Evolutionary conservation across 1,140 invertebrate genomes (phyloP), one percentile per base, ranked within the genome.

Genomic region (Caenorhabditis tropicalis): DNA sequence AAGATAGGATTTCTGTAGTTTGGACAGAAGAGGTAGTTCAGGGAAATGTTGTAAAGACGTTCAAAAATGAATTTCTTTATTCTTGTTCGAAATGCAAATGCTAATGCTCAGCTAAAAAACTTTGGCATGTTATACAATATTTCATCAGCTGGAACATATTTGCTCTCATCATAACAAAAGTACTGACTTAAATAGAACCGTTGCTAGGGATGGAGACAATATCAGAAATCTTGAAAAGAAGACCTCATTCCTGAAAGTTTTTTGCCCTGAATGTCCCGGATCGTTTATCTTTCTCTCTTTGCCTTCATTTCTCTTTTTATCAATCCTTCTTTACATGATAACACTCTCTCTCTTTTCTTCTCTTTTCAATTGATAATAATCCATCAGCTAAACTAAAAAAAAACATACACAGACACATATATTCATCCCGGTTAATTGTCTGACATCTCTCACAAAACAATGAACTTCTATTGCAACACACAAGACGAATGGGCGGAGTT

Each of bases 401-500:
- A 70, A 70, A 70, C 31, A 70, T 24, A 65, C 19, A 70, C 31
- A 70, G 43, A 46, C 43, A 46, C 43, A 46, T 46, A 46, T 9
- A 46, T 12, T 46, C 10, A 10, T 46, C 19, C 27, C 10, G 39
- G 60, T 70, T n/a, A 70, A 27, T 51, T 36, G 60, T 70, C 29
- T 31, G 19, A 36, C 16, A 12, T n/a, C 60, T 70, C 60, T n/a
- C 60, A 70, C 60, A 36, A 33, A 39, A 43, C 36, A 74, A 74
- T 74, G 65, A 33, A 74, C 65, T 74, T 43, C 43, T 74, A 43
- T 74, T 74, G 65, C 65, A 74, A 74, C 65, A 74, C 33, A n/a
- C n/a, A 74, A 43, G 36, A n/a, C n/a, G n/a, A n/a, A n/a, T 43
- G 36, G 36, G 65, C 65, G 65, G 65, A 43, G 65, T 24, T 31